Conservation (phyloP, 2,113 vertebrate species). For the Pitta sordida region DNA sequence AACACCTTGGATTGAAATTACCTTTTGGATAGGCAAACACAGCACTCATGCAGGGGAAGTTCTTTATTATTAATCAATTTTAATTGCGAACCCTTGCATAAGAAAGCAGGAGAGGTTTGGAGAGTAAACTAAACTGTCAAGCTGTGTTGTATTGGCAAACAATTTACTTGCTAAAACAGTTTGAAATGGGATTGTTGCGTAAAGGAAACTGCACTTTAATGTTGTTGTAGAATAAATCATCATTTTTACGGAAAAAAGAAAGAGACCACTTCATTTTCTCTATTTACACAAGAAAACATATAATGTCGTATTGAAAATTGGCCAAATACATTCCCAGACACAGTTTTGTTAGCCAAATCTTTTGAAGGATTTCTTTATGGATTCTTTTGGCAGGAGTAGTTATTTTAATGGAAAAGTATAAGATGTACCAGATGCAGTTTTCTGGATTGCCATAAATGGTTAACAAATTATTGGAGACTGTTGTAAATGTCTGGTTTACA, state of each 20-base stretch:
- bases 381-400: slow-evolving; percentile 71
- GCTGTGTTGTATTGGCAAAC: neutral
- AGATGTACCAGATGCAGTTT: slow-evolving; percentile 74
- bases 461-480: slow-evolving; percentile 68
- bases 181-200: neutral
- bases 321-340: slow-evolving; percentile 84
- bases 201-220: neutral
- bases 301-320: slow-evolving; percentile 63
- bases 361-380: slow-evolving; percentile 74
- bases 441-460: slow-evolving; percentile 77
- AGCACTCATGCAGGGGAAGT: neutral
- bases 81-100: neutral
- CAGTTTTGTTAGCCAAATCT: slow-evolving; percentile 69
- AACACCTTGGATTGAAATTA: neutral
- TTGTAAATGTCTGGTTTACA: slow-evolving; percentile 66
- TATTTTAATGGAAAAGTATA: slow-evolving; percentile 70
- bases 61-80: neutral
- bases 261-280: slow-evolving; percentile 21
- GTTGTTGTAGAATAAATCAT: slow-evolving; percentile 47
- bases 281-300: slow-evolving; percentile 73
- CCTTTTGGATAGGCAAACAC: neutral
- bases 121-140: neutral
- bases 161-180: neutral
- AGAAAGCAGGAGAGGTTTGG: neutral
- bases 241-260: slow-evolving; percentile 50